phyloP scores from a whole-genome alignment of 2,888 invertebrate genomes.

The Carcina quercana region DNA sequence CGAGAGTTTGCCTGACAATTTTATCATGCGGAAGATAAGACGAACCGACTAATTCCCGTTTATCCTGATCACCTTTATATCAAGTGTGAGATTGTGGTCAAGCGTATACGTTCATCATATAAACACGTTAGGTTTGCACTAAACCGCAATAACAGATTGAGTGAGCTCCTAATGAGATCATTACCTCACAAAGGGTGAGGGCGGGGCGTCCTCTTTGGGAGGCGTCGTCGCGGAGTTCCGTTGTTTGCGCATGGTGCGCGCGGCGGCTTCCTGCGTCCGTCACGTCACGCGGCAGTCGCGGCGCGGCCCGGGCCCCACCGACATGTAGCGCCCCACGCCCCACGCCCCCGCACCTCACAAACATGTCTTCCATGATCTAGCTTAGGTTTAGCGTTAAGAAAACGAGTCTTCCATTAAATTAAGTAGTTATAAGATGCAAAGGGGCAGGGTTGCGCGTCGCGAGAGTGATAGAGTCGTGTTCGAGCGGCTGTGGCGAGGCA shows the following conservation, averaged over 20 bases:
- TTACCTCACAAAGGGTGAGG: conserved; percentile 22
- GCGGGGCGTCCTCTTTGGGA: conserved; percentile 34
- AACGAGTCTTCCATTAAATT: conserved; percentile 71
- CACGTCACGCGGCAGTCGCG: conserved; percentile 17
- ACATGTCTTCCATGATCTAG: conserved; percentile 62
- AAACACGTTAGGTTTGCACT: no score
- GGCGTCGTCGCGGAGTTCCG: conserved; percentile 38
- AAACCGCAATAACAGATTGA: no score
- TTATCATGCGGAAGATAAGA: no score
- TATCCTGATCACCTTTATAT: no score
- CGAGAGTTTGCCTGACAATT: no score
- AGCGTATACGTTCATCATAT: no score
- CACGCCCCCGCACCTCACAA: conserved; percentile 33
- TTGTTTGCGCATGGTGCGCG: conserved; percentile 67
- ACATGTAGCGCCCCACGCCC: conserved; percentile 50
- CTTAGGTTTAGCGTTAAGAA: conserved; percentile 50
- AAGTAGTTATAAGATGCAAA: conserved; percentile 58
- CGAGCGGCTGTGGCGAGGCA: conserved; percentile 82
- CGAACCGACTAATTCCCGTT: no score
- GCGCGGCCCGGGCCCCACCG: conserved; percentile 54
- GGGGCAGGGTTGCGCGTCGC: conserved; percentile 64
- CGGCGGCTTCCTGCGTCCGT: conserved; percentile 39
- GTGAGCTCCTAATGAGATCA: no score
- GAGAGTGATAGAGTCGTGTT: conserved; percentile 79
- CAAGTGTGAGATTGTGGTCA: no score